Percentiles rank a stretch among this genome's conserved stretches.
Evolutionary conservation across 2,888 invertebrate species (phyloP).

Genomic region (Lepeophtheirus nordmannii): DNA sequence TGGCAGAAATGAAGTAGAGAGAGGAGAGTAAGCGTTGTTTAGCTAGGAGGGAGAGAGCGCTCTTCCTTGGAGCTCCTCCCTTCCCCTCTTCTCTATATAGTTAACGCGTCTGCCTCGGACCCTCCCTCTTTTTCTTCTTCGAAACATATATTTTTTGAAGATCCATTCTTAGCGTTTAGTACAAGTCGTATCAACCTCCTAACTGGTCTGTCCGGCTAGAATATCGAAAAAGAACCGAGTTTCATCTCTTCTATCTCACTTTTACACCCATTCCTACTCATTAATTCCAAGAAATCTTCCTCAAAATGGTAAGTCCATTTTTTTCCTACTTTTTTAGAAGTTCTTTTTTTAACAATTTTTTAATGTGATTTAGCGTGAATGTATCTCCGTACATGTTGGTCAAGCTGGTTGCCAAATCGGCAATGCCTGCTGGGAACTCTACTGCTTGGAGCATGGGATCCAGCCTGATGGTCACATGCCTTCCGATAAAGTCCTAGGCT

Average conservation of each 20-base stretch:
- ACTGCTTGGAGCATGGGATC: conserved; percentile 29
- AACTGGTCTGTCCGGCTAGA: background rate
- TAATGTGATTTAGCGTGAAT: conserved; percentile 29
- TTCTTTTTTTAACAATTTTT: background rate
- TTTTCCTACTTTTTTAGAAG: background rate
- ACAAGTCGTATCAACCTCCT: conserved; percentile 6
- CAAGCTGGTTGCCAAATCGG: conserved; percentile 30
- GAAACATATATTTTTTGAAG: background rate
- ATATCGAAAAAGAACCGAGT: background rate
- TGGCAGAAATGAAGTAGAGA: too few species aligned
- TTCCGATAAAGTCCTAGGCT: conserved; percentile 33
- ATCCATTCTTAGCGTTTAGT: background rate
- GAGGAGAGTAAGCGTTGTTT: background rate
- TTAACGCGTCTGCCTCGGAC: background rate
- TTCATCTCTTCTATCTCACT: background rate
- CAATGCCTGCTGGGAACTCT: conserved; percentile 30
- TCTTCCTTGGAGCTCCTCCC: background rate
- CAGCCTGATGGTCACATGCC: conserved; percentile 36
- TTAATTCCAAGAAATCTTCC: background rate
- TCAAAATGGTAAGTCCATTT: background rate
- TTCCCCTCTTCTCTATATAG: background rate
- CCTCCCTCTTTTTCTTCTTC: background rate
- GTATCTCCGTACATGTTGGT: conserved; percentile 32
- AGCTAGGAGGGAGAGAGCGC: too few species aligned
- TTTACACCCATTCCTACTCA: background rate